phyloP scores from a whole-genome alignment of 1,140 invertebrate species.

The Philaenus spumarius region DNA sequence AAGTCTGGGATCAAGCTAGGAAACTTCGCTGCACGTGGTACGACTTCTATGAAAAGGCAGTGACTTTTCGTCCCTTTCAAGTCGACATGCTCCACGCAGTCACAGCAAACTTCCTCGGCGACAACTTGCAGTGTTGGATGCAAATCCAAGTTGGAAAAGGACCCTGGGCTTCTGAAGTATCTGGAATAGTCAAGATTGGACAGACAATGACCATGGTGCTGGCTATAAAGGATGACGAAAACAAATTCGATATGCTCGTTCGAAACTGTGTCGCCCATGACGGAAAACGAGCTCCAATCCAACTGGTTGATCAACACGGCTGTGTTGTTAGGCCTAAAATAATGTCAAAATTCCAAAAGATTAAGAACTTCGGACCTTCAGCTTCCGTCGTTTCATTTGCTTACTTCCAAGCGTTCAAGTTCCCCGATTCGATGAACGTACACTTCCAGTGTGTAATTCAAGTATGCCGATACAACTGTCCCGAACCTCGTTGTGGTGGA shows the following conservation, averaged over 20 bases:
- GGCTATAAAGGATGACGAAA: slow-evolving; percentile 92
- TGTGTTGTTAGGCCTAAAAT: slow-evolving; percentile 87
- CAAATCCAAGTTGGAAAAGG: slow-evolving; percentile 92
- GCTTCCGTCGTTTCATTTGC: slow-evolving; percentile 88
- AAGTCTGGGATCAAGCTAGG: slow-evolving; percentile 92
- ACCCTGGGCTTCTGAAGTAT: slow-evolving; percentile 92
- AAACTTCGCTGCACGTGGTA: slow-evolving; percentile 93
- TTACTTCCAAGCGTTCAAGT: slow-evolving; percentile 93
- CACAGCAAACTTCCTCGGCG: slow-evolving; percentile 86
- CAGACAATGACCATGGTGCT: slow-evolving; percentile 97
- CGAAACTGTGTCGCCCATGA: slow-evolving; percentile 92
- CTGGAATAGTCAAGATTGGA: slow-evolving; percentile 89
- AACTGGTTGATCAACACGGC: slow-evolving; percentile 86
- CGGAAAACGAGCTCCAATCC: slow-evolving; percentile 89
- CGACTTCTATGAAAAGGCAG: slow-evolving; percentile 91
- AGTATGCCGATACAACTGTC: slow-evolving; percentile 87
- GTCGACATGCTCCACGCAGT: slow-evolving; percentile 94
- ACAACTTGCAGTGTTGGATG: slow-evolving; percentile 95
- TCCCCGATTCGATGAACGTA: slow-evolving; percentile 94
- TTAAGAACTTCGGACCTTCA: slow-evolving; percentile 90
- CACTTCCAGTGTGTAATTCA: slow-evolving; percentile 95
- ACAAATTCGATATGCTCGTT: slow-evolving; percentile 94
- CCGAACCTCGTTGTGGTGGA: slow-evolving; percentile 63
- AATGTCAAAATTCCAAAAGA: slow-evolving; percentile 91
- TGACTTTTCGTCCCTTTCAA: slow-evolving; percentile 89